Conservation (phyloP, 2,113 vertebrate genomes). For the Sylvilagus bachmani region DNA sequence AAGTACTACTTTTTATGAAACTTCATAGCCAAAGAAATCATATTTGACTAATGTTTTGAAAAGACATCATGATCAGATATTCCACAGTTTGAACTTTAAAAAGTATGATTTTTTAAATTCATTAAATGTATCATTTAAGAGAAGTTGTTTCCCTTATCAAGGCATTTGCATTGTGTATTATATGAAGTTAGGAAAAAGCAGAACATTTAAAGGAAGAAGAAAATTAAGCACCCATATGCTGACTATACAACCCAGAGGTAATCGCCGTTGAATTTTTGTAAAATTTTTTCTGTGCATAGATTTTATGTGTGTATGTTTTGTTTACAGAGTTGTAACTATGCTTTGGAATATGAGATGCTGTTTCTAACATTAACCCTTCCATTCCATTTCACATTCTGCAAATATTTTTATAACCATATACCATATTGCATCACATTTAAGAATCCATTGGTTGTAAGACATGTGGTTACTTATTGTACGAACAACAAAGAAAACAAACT, state of each 20-base stretch:
- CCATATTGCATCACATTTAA: conserved; percentile 33
- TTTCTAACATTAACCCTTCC: conserved; percentile 8
- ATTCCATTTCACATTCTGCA: conserved; percentile 15
- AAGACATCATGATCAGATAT: conserved; percentile 63
- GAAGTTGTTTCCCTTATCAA: conserved; percentile 54
- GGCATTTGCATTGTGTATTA: conserved; percentile 39
- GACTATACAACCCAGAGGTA: neutral
- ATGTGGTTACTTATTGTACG: neutral
- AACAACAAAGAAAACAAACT: neutral
- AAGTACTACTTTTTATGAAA: conserved; percentile 67
- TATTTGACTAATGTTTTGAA: conserved; percentile 66
- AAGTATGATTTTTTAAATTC: neutral
- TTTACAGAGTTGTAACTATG: conserved; percentile 18
- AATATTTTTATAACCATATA: conserved; percentile 22
- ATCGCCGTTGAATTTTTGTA: neutral
- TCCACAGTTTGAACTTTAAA: conserved; percentile 56
- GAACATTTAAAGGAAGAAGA: conserved; percentile 1
- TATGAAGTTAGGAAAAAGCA: conserved; percentile 19
- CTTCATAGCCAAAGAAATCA: conserved; percentile 75
- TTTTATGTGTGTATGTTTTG: conserved; percentile 33
- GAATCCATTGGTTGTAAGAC: neutral
- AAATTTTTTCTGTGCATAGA: neutral
- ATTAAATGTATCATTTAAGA: conserved; percentile 69
- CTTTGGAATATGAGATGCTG: neutral
- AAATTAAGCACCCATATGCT: conserved; percentile 3